Conservation (phyloP, 2,797 vertebrate species). For the Lindbergichthys nudifrons region DNA sequence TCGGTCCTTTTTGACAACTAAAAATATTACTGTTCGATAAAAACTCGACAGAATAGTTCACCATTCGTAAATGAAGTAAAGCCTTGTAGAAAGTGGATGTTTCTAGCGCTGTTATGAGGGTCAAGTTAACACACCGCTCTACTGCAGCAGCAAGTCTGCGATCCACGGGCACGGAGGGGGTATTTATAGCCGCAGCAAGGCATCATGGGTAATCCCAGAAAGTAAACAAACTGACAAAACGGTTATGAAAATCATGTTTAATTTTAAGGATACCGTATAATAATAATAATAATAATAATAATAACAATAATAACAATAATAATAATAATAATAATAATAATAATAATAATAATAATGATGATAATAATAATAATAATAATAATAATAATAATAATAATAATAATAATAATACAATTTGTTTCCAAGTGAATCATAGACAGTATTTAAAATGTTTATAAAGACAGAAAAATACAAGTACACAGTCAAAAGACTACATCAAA, state of each 20-base stretch:
- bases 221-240: slow-evolving; percentile 14
- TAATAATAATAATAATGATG: too few relatives aligned
- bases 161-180: rapidly evolving
- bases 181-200: slow-evolving; percentile 63
- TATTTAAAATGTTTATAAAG: too few relatives aligned
- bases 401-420: too few relatives aligned
- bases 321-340: too few relatives aligned
- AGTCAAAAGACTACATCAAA: too few relatives aligned
- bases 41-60: slow-evolving; percentile 76
- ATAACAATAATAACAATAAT: too few relatives aligned
- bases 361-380: too few relatives aligned
- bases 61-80: slow-evolving; percentile 67
- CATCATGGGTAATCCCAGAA: slow-evolving; percentile 63
- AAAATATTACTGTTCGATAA: slow-evolving; percentile 73
- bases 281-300: too few relatives aligned
- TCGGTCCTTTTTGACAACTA: slow-evolving; percentile 67
- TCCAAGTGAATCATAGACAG: too few relatives aligned
- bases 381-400: too few relatives aligned
- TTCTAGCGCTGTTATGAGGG: background rate
- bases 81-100: background rate
- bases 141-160: rapidly evolving
- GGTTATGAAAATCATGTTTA: background rate
- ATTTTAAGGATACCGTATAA: background rate
- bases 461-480: too few relatives aligned
- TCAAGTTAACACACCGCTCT: rapidly evolving